Percentiles rank a stretch among this genome's conserved stretches.
phyloP scores from a whole-genome alignment of 2,113 vertebrate genomes.

The Dunckerocampus dactyliophorus region DNA sequence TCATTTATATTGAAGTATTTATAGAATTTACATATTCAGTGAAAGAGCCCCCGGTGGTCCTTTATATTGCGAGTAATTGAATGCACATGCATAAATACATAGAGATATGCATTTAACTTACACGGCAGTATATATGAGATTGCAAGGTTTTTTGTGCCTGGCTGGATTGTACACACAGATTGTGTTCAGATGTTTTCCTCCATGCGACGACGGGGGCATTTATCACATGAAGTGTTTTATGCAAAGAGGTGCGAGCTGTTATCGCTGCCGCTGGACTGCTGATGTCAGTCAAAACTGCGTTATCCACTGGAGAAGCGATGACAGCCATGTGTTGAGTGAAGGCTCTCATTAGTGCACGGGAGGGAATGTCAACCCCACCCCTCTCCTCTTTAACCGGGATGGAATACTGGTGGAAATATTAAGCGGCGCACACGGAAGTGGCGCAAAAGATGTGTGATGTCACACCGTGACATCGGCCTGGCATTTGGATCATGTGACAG shows the following conservation, averaged over 20 bases:
- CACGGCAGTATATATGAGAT: neutral
- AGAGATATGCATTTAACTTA: neutral
- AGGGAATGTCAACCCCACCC: constrained; percentile 24
- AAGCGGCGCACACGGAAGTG: constrained; percentile 38
- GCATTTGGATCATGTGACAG: too few species aligned
- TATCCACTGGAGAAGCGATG: constrained; percentile 13
- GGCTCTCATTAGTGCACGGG: constrained; percentile 57
- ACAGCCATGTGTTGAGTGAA: constrained; percentile 57
- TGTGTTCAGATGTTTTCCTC: too few species aligned
- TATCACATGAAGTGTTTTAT: too few species aligned
- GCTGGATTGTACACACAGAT: too few species aligned
- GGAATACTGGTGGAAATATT: constrained; percentile 62
- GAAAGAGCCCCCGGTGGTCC: neutral
- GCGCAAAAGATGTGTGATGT: too few species aligned
- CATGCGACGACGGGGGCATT: too few species aligned
- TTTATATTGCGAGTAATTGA: neutral
- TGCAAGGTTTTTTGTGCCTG: neutral
- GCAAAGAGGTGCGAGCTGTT: too few species aligned
- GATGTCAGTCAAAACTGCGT: constrained; percentile 25
- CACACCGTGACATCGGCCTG: too few species aligned
- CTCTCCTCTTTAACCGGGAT: constrained; percentile 43
- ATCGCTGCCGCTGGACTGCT: constrained; percentile 12
- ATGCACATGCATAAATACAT: neutral
- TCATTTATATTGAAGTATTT: constrained; percentile 4
- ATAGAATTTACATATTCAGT: constrained; percentile 10